phyloP scores from a whole-genome alignment of 2,888 invertebrate species.

The Chymomyza procnemis region DNA sequence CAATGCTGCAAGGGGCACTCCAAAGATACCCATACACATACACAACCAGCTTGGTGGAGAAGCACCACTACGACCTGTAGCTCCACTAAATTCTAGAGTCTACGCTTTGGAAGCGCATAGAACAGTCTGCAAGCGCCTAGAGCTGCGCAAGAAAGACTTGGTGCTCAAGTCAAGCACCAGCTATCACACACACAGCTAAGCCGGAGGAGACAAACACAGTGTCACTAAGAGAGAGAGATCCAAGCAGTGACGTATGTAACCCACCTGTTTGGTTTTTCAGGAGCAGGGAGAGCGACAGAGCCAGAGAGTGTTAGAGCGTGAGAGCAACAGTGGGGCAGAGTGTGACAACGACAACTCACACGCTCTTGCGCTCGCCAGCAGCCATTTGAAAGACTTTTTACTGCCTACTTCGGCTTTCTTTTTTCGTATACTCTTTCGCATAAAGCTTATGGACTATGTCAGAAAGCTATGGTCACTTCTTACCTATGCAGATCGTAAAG shows the following conservation, averaged over 20 bases:
- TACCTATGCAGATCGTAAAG: too few relatives aligned
- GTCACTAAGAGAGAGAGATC: background rate
- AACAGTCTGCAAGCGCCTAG: background rate
- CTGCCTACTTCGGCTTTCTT: conserved; percentile 47
- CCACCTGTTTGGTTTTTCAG: conserved; percentile 65
- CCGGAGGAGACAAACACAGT: conserved; percentile 24
- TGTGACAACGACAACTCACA: conserved; percentile 33
- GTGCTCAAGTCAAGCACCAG: conserved; percentile 28
- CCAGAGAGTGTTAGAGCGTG: background rate
- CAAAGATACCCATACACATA: conserved; percentile 1
- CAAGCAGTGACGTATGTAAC: conserved; percentile 20
- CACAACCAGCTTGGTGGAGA: background rate
- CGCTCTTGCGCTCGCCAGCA: conserved; percentile 51
- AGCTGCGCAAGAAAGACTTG: conserved; percentile 8
- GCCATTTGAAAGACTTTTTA: conserved; percentile 54
- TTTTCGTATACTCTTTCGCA: background rate
- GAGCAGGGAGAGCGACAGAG: conserved; percentile 29
- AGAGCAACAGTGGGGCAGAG: background rate
- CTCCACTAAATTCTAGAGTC: background rate
- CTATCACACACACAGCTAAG: conserved; percentile 14
- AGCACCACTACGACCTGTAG: background rate
- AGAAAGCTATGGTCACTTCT: background rate
- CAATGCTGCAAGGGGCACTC: background rate
- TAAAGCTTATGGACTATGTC: background rate
- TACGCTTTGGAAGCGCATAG: background rate